Base-by-base conservation (phyloP, 1,140 invertebrate genomes). In the Dryas iulia region DNA sequence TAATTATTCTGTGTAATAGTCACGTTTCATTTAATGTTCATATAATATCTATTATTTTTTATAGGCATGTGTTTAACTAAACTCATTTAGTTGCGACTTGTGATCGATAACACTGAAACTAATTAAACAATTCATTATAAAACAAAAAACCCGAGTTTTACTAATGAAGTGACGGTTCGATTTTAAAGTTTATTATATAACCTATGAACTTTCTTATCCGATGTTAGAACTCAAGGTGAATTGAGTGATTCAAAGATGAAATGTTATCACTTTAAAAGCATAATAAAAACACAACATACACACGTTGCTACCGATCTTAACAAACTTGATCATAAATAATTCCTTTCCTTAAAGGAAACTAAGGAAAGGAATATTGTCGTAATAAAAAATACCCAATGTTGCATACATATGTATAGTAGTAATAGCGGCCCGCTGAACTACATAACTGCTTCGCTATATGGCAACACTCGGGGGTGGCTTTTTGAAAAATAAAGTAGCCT, bases 21-120 rank as follows among this genome's bases (percentile, higher is more conserved):
- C 57, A 59, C 18, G 57, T 59, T 59, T 59, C 23, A 11, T 59
- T 57, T 57, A 57, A 18, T 58, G n/a, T 30, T n/a, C 56, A 18
- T 47, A 18, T 47, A 47, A 47, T 18, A 47, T 21, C 7, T 47
- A 47, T 39, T 39, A 39, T 39, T 39, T 14, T 6, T 39, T 39
- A 39, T 0, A 39, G n/a, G 14, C 14, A 39, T 14, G 0, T 14
- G 14, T 18, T 39, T 39, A 53, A 31, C n/a, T 31, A 30, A 59
- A 59, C 14, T 12, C 30, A 31, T 33, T 58, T 39, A 39, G 33
- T 39, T 14, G 33, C 2, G 7, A 39, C n/a, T 14, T 39, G 33
- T 1, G 0, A 39, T 18, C 18, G 39, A 47, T 47, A 47, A 47
- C 39, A 8, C 14, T 47, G 18, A 47, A 47, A 21, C 39, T 47